Conservation (phyloP, 2,888 invertebrate genomes). For the Ceratothoa steindachneri region DNA sequence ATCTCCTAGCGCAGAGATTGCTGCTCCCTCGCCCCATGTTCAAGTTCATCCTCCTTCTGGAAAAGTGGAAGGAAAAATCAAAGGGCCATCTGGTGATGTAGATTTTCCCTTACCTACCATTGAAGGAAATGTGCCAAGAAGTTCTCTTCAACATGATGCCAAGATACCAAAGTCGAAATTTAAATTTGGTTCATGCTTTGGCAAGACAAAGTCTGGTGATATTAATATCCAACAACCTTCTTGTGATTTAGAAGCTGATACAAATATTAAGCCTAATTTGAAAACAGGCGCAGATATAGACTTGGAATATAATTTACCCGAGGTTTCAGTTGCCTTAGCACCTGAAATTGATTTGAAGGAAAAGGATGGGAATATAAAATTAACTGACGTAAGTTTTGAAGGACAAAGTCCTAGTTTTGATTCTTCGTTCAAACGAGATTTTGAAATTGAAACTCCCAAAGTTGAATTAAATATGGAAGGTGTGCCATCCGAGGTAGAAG, state of each 20-base stretch:
- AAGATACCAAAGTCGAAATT: background rate
- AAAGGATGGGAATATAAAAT: background rate
- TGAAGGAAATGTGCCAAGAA: no score
- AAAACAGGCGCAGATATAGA: background rate
- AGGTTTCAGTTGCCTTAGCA: background rate
- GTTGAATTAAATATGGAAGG: background rate
- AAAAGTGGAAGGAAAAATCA: no score
- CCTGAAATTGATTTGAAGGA: background rate
- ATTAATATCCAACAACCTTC: background rate
- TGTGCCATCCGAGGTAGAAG: background rate
- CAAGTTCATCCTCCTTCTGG: background rate
- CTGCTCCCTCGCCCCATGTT: no score
- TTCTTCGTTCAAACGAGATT: background rate
- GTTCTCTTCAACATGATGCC: no score
- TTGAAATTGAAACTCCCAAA: background rate
- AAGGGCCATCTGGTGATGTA: no score
- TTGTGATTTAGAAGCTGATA: background rate
- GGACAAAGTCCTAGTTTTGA: background rate
- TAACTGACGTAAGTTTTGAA: background rate
- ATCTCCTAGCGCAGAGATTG: background rate
- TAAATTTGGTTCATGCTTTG: constrained; percentile 1
- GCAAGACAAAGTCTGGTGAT: background rate
- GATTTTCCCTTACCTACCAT: no score
- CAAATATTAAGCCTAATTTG: background rate
- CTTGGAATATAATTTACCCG: background rate